These are phyloP conservation scores for Channa argus DNA, from an alignment of 2,113 vertebrate species.

Conservation along the genomic window DNA sequence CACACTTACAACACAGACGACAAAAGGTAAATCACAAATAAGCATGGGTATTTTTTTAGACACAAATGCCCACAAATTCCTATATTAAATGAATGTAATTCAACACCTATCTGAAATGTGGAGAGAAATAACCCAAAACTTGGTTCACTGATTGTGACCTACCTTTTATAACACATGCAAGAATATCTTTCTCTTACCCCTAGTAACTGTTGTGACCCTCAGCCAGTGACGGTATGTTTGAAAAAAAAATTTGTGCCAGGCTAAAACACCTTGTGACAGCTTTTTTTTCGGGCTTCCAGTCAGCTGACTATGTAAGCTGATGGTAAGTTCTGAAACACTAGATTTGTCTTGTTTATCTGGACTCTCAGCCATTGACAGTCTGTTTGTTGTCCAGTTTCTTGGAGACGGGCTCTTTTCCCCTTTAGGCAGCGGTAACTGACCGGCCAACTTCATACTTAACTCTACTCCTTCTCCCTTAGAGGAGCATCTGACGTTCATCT, in stretches of 20 bases:
- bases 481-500: constrained; percentile 43
- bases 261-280: too few relatives aligned
- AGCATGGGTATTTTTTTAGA: too few relatives aligned
- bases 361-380: background rate
- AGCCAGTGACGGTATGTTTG: too few relatives aligned
- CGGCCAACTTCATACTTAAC: constrained; percentile 24
- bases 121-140: too few relatives aligned
- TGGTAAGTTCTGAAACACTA: background rate
- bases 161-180: background rate
- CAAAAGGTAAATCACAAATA: too few relatives aligned
- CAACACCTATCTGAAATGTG: too few relatives aligned
- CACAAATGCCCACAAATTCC: too few relatives aligned
- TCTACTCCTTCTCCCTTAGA: constrained; percentile 30
- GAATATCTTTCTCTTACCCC: background rate
- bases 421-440: background rate
- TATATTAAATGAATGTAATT: too few relatives aligned
- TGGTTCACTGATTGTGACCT: too few relatives aligned
- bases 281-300: background rate
- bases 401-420: background rate
- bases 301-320: constrained; percentile 23
- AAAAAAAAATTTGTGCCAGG: too few relatives aligned
- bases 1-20: too few relatives aligned
- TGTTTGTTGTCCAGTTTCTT: background rate
- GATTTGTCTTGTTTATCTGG: background rate
- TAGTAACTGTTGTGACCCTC: background rate